Base-by-base conservation (phyloP, 2,113 vertebrate genomes). In the Scortum barcoo region DNA sequence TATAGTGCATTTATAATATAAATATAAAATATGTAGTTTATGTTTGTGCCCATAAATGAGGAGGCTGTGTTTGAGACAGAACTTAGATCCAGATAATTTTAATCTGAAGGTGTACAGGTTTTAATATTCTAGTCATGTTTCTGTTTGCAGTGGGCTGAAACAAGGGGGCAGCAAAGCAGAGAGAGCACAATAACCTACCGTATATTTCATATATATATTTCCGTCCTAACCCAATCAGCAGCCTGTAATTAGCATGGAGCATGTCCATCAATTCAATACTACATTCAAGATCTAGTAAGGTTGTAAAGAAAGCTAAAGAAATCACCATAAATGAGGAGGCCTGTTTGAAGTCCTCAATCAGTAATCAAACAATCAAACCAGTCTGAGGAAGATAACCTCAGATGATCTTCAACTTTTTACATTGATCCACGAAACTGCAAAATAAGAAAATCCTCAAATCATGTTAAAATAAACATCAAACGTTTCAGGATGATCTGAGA, bases 41-140 rank as follows among this genome's bases (percentile, higher is more conserved):
- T 95, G 95, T 95, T 95, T 94, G 88, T 92, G 94, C 94, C 95
- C 95, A 95, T 95, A 96, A 96, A 95, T 84, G 91, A 94, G 94
- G 95, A 95, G 95, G 96, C 95, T 95, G 95, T 95, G 94, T n/a
- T 96, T 93, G 93, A 94, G 94, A 96, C 94, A 95, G 94, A n/a
- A n/a, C n/a, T n/a, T n/a, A 96, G 93, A 81, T 93, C 92, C 94
- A 95, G 96, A 96, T 94, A 96, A 96, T n/a, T n/a, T n/a, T n/a
- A n/a, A n/a, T n/a, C n/a, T n/a, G n/a, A n/a, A n/a, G n/a, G n/a
- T n/a, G n/a, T n/a, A 96, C 94, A 92, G 85, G 94, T 93, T 96
- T 96, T 96, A 90, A 87, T 92, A 95, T 96, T 96, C 96, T 98
- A 80, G 73, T 88, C 91, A 91, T 86, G 82, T 92, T 69, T 87